Base-by-base conservation (phyloP, 2,888 invertebrate genomes). In the Smittia aterrima region DNA sequence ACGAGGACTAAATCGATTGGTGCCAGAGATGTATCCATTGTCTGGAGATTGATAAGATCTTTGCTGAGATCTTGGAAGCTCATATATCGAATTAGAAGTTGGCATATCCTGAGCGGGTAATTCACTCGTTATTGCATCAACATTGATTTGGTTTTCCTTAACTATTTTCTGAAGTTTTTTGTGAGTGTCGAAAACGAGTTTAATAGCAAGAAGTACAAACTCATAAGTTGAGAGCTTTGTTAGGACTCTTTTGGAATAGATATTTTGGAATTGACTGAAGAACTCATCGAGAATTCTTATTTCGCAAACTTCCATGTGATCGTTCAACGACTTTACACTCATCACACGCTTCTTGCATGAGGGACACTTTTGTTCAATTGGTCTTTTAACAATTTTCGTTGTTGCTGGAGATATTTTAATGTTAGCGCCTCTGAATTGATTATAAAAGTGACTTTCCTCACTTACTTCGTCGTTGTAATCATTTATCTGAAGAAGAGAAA, bases 271-370 rank as follows among this genome's bases (percentile, higher is more conserved):
- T n/a, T 6, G 16, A 3, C 13, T 64, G 25, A 64, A 64, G 25
- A 64, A 64, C 22, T 24, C n/a, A 4, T 64, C 27, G n/a, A 64
- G 25, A n/a, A n/a, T 13, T 24, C 16, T 24, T 3, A 64, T 64
- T n/a, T 6, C n/a, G 27, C 64, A 64, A 16, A n/a, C 6, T 1
- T 64, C 64, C 25, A 25, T 64, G 27, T 64, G 64, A 13, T 24
- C 27, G 16, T 64, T 64, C 1, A 64, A 13, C 1, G 27, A 27
- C 64, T 24, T 13, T 1, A 64, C 27, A 4, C 20, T 20, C 64
- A 64, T 64, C 25, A 64, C 4, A 3, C 64, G 6, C n/a, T 64
- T 24, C 27, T 64, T 64, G 64, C 64, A 64, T 1, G 64, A 25
- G 1, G 13, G 27, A 64, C 64, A 64, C 6, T 64, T 64, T 1